Conservation (phyloP, 2,113 vertebrate genomes). For the Buteo buteo region DNA sequence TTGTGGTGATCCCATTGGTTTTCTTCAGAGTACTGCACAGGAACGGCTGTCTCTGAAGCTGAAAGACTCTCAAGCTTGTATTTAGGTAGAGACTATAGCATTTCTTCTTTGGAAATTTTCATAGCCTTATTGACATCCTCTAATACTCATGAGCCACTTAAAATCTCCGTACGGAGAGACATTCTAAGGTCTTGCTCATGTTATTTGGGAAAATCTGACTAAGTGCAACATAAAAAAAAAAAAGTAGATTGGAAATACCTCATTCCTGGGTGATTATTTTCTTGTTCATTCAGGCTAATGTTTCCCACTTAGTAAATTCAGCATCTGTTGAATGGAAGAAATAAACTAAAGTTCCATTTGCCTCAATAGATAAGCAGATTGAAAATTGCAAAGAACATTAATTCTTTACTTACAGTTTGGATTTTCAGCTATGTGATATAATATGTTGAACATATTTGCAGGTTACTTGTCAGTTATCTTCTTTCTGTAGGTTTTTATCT, state of each 20-base stretch:
- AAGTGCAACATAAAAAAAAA: background rate
- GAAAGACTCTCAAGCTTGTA: background rate
- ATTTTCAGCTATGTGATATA: background rate
- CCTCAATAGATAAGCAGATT: background rate
- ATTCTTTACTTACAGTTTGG: background rate
- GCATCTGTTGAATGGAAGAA: background rate
- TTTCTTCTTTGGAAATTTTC: background rate
- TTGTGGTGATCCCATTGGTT: background rate
- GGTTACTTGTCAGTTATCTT: background rate
- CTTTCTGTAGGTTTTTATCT: background rate
- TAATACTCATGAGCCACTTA: background rate
- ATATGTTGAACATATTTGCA: background rate
- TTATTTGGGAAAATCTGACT: background rate
- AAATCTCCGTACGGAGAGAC: fast-evolving
- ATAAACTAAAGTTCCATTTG: background rate
- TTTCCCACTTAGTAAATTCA: background rate
- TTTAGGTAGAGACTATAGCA: background rate
- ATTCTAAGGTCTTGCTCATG: background rate
- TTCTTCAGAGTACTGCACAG: background rate
- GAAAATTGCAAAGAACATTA: background rate
- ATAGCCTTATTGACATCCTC: background rate
- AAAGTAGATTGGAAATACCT: background rate
- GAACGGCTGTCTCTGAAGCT: background rate
- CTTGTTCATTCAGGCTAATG: background rate
- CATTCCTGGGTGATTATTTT: background rate